phyloP scores from a whole-genome alignment of 2,888 invertebrate species.

The Cryptosula pallasiana region DNA sequence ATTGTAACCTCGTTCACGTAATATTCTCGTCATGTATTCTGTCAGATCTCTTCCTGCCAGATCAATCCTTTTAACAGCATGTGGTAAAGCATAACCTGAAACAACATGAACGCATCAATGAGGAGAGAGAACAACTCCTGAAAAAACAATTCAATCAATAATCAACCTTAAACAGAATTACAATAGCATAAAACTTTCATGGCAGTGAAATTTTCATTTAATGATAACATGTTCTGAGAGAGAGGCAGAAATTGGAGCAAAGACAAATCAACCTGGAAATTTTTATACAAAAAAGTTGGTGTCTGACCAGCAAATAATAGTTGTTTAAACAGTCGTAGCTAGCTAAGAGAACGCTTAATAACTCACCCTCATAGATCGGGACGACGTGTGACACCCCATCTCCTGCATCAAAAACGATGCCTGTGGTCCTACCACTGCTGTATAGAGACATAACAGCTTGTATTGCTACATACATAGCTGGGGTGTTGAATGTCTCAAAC shows the following conservation, averaged over 20 bases:
- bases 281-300: too few relatives aligned
- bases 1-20: conserved; percentile 52
- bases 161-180: too few relatives aligned
- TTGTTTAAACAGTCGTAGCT: background rate
- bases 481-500: conserved; percentile 24
- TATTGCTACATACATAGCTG: conserved; percentile 24
- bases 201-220: too few relatives aligned
- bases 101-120: background rate
- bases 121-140: background rate
- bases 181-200: too few relatives aligned
- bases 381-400: conserved; percentile 23
- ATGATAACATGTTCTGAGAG: too few relatives aligned
- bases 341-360: background rate
- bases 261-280: too few relatives aligned
- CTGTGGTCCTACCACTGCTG: conserved; percentile 20
- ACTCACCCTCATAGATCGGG: conserved; percentile 24
- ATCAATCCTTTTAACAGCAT: conserved; percentile 35
- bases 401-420: conserved; percentile 24
- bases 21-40: conserved; percentile 30
- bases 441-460: conserved; percentile 24
- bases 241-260: too few relatives aligned
- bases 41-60: conserved; percentile 36
- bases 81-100: conserved; percentile 39
- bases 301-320: background rate
- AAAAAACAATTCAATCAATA: background rate